Percentiles rank a stretch among this genome's conserved stretches.
phyloP scores from a whole-genome alignment of 1,140 invertebrate species.

The Sycophila sp. region DNA sequence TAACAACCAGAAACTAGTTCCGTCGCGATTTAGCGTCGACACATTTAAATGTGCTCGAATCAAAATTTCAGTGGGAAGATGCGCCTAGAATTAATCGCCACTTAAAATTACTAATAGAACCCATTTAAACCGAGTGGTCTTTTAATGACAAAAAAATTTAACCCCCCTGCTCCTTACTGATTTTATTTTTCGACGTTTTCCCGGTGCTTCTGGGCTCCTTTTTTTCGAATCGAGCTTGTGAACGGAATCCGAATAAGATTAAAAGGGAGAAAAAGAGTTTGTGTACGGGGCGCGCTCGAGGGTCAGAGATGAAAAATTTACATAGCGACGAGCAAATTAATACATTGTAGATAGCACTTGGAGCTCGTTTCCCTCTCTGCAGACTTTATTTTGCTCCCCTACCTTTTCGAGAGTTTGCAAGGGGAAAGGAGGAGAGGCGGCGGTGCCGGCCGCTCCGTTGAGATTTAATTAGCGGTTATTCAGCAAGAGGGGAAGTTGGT shows the following conservation, averaged over 20 bases:
- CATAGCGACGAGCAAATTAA: constrained; percentile 49
- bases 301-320: neutral
- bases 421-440: no score
- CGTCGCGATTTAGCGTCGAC: constrained; percentile 7
- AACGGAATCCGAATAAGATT: no score
- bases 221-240: no score
- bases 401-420: constrained; percentile 40
- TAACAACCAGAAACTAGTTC: constrained; percentile 24
- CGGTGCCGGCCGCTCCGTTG: constrained; percentile 39
- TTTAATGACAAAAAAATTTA: no score
- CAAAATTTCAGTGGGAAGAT: constrained; percentile 10
- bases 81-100: neutral
- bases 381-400: constrained; percentile 40
- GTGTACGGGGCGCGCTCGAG: no score
- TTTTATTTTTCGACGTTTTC: neutral
- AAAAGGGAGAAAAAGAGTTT: neutral
- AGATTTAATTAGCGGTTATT: constrained; percentile 61
- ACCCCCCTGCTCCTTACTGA: no score
- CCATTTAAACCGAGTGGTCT: no score
- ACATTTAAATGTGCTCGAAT: constrained; percentile 4
- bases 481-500: constrained; percentile 53
- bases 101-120: no score
- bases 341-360: constrained; percentile 58
- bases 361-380: constrained; percentile 48
- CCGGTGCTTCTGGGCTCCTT: no score